Evolutionary conservation across 2,888 invertebrate species (phyloP).

Genomic region (Lutraria lutraria): DNA sequence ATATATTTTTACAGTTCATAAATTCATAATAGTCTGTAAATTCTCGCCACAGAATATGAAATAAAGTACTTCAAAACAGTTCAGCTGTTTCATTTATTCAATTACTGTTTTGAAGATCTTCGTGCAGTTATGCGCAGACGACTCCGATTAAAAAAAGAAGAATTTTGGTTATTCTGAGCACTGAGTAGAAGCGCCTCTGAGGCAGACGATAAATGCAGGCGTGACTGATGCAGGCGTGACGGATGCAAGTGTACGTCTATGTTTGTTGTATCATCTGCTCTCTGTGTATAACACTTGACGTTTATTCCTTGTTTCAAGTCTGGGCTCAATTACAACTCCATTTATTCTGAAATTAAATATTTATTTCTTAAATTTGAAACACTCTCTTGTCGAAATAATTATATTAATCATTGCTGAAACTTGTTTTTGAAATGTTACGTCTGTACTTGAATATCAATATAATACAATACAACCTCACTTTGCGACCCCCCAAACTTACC

Average conservation of each 20-base stretch:
- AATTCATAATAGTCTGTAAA: not conserved
- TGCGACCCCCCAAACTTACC: too few relatives aligned
- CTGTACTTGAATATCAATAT: too few relatives aligned
- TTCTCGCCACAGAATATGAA: not conserved
- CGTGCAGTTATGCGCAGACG: too few relatives aligned
- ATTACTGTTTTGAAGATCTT: not conserved
- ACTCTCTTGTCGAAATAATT: too few relatives aligned
- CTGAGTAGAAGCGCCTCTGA: not conserved
- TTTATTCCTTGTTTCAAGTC: too few relatives aligned
- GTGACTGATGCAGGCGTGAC: not conserved
- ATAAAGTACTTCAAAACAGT: not conserved
- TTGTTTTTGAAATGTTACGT: too few relatives aligned
- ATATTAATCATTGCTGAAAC: too few relatives aligned
- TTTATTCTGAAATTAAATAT: too few relatives aligned
- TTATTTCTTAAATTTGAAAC: too few relatives aligned
- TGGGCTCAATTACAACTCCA: too few relatives aligned
- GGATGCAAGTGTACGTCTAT: not conserved
- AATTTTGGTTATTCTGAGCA: not conserved
- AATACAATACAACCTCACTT: too few relatives aligned
- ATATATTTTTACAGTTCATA: not conserved
- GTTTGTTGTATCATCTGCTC: not conserved
- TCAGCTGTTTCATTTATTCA: slow-evolving; percentile 11
- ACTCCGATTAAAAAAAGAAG: not conserved
- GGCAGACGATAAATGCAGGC: not conserved
- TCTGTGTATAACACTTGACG: too few relatives aligned